Percentiles rank a stretch among this genome's conserved stretches.
Evolutionary conservation across 2,797 vertebrate genomes (phyloP).

Genomic region (Spinus pinus): DNA sequence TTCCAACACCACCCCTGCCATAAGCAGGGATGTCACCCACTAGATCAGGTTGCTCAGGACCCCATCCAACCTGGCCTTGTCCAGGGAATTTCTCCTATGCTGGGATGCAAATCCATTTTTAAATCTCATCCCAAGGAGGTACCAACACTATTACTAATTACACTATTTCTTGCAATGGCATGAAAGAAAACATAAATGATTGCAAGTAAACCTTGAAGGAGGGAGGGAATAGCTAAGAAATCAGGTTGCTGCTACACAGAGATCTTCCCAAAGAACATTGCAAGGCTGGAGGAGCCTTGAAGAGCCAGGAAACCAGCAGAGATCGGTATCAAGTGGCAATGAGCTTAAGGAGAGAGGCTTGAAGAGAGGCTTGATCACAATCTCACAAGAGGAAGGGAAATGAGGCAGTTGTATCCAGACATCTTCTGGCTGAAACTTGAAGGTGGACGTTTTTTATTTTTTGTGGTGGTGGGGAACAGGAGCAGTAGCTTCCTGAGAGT

Average conservation of each 20-base stretch:
- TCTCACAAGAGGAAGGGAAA: conserved; percentile 25
- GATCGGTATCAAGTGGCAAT: background rate
- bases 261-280: background rate
- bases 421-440: background rate
- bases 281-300: background rate
- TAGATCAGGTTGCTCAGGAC: background rate
- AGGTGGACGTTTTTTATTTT: background rate
- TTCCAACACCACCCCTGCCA: background rate
- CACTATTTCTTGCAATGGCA: background rate
- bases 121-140: background rate
- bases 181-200: background rate
- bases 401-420: background rate
- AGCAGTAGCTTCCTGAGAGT: background rate
- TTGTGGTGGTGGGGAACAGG: background rate
- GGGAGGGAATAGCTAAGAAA: background rate
- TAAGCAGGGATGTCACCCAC: background rate
- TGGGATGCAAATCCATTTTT: background rate
- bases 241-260: background rate
- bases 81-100: background rate
- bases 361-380: background rate
- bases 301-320: conserved; percentile 24
- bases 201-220: background rate
- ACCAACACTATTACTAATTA: background rate
- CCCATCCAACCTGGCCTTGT: background rate
- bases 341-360: conserved; percentile 7